These are phyloP conservation scores for Porites rus DNA, from an alignment of 92 coral and sea anemone genomes.

Conservation along the genomic window DNA sequence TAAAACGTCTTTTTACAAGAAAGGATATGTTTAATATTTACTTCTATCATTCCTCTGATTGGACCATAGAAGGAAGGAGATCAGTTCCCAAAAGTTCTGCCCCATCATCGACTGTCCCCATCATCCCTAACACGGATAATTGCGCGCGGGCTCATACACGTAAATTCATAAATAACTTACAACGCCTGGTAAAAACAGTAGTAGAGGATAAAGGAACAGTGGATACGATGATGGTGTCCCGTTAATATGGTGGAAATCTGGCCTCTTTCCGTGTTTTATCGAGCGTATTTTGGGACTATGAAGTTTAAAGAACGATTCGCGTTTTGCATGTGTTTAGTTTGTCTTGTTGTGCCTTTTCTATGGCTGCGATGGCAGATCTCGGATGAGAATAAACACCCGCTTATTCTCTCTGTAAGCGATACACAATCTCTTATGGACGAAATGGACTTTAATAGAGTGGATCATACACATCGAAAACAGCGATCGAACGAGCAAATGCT, in stretches of 20 bases:
- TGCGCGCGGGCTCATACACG: conserved; percentile 28
- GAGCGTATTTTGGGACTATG: conserved; percentile 74
- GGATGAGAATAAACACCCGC: conserved; percentile 51
- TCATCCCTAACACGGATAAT: too few relatives aligned
- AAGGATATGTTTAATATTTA: too few relatives aligned
- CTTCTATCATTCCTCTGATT: too few relatives aligned
- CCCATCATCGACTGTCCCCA: too few relatives aligned
- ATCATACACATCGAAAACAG: conserved; percentile 67
- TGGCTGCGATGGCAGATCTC: conserved; percentile 72
- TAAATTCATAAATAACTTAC: conserved; percentile 24
- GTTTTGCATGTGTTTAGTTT: conserved; percentile 59
- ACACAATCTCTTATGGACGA: conserved; percentile 52
- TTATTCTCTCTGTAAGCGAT: conserved; percentile 31
- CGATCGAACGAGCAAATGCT: conserved; percentile 6
- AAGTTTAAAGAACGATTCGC: conserved; percentile 87
- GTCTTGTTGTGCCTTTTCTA: conserved; percentile 70
- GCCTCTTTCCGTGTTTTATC: conserved; percentile 29
- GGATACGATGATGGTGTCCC: conserved; percentile 4
- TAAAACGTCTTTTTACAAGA: too few relatives aligned
- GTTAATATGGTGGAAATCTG: conserved; percentile 36
- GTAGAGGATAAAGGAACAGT: conserved; percentile 16
- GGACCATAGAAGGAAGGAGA: too few relatives aligned
- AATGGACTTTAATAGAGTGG: conserved; percentile 77
- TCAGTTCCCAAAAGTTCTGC: too few relatives aligned
- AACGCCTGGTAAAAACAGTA: conserved; percentile 75